Evolutionary conservation across 2,888 invertebrate species (phyloP), one percentile per base, ranked within the genome.

Genomic region (Yponomeuta cagnagella): DNA sequence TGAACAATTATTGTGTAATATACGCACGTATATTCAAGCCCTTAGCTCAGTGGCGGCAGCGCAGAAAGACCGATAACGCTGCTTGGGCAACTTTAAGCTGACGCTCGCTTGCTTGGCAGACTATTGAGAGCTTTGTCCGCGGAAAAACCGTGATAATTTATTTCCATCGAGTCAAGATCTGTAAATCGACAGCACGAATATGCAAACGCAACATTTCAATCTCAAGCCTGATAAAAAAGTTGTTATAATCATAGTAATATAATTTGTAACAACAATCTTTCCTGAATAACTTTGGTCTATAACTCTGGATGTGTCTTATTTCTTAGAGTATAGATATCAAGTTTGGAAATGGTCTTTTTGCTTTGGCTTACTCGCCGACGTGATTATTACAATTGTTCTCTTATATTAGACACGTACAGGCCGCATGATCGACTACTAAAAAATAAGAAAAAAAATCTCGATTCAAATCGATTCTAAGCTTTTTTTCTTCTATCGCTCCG

Each of bases 381-480:
- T 58, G 52, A 58, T 58, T 58, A 58, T 58, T 74, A 75, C 76
- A 77, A 79, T 79, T 76, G 75, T 78, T 74, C 77, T 79, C 73
- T 75, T 79, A 77, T 81, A 82, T 84, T 81, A 82, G 80, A 78
- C 83, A 84, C 83, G 83, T 84, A 79, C 79, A 73, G 74, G 74
- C 74, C 72, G 75, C 82, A 80, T 78, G 74, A 75, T 75, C 71
- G 43, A 5, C 70, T 63, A 15, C 15, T 70, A 63, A 63, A 37
- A 63, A 70, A 43, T 2, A 37, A 68, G 43, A 68, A 70, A 68
- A 63, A 70, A 63, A 33, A 12, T n/a, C 31, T 48, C 70, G 52
- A 68, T 68, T 68, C 48, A 52, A 68, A 68, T 68, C 68, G 68
- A 68, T 68, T 68, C 6, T 10, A 37, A 43, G 12, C 43, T 33